Conservation (phyloP, 2,888 invertebrate genomes). For the Caenorhabditis virilis region DNA sequence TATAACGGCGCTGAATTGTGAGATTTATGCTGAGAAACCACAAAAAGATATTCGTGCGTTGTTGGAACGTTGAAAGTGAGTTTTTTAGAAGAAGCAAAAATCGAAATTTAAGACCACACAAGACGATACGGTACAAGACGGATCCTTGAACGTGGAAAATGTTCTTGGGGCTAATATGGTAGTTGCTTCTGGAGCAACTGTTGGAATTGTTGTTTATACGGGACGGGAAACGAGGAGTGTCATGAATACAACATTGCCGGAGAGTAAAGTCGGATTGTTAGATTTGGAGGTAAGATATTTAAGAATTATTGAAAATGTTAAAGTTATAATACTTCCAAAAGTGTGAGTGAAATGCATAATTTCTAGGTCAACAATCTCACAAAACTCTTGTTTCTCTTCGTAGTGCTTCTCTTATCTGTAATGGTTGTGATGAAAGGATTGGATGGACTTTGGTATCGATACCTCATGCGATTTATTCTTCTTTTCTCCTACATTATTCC, state of each 20-base stretch:
- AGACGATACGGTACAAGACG: conserved; percentile 73
- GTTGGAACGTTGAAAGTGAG: too few species aligned
- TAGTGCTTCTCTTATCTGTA: conserved; percentile 85
- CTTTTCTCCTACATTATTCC: conserved; percentile 99
- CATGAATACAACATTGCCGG: conserved; percentile 96
- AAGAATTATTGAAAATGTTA: too few species aligned
- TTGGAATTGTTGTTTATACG: conserved; percentile 81
- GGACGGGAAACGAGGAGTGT: conserved; percentile 94
- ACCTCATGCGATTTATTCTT: conserved; percentile 92
- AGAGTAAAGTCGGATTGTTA: conserved; percentile 93
- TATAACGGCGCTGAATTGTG: conserved; percentile 78
- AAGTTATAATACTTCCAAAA: too few species aligned
- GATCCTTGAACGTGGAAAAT: conserved; percentile 90
- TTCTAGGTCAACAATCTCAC: conserved; percentile 96
- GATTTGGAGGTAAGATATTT: too few species aligned
- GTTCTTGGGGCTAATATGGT: conserved; percentile 98
- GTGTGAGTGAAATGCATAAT: too few species aligned
- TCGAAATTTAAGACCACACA: conserved; percentile 74
- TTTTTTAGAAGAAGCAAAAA: too few species aligned
- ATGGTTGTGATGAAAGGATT: conserved; percentile 87
- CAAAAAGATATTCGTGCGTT: conserved; percentile 97
- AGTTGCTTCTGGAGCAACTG: conserved; percentile 81
- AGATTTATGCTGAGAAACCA: conserved; percentile 93
- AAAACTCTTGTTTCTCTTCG: conserved; percentile 88
- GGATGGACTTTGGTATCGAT: conserved; percentile 73